A percentile compares a stretch with the other conserved stretches of the same genome.
phyloP scores from a whole-genome alignment of 1,140 invertebrate species.

The Saccostrea cuccullata region DNA sequence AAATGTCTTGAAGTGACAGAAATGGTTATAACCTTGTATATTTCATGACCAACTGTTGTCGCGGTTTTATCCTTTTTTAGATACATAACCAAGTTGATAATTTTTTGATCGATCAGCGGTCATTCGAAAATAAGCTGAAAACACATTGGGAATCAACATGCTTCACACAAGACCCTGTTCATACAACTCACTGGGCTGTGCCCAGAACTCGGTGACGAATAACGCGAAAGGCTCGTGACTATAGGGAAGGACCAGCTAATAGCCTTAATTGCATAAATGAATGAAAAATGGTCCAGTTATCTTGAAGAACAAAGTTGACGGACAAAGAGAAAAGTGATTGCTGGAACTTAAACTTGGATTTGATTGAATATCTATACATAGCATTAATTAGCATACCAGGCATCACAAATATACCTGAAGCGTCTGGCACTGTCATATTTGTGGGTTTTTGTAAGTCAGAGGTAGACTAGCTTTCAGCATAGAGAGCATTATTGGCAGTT shows the following conservation, averaged over 20 bases:
- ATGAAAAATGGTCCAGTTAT: background rate
- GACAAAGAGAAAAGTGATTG: background rate
- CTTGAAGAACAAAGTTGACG: background rate
- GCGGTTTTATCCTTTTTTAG: background rate
- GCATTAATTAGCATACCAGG: background rate
- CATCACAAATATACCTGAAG: background rate
- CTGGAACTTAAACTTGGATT: background rate
- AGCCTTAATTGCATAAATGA: background rate
- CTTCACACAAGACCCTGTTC: no score
- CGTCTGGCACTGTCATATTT: background rate
- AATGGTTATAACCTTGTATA: background rate
- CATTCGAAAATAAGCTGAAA: no score
- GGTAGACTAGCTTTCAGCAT: background rate
- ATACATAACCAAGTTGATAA: no score
- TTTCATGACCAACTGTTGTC: background rate
- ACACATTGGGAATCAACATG: no score
- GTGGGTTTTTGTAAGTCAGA: background rate
- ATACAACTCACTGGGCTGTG: no score
- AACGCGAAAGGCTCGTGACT: background rate
- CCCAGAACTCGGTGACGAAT: no score
- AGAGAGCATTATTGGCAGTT: background rate
- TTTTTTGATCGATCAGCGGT: no score
- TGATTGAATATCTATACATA: conserved; percentile 22
- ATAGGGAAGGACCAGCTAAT: background rate
- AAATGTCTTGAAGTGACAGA: background rate